Evolutionary conservation across 2,797 vertebrate genomes (phyloP).

Genomic region (Eulemur coronatus): DNA sequence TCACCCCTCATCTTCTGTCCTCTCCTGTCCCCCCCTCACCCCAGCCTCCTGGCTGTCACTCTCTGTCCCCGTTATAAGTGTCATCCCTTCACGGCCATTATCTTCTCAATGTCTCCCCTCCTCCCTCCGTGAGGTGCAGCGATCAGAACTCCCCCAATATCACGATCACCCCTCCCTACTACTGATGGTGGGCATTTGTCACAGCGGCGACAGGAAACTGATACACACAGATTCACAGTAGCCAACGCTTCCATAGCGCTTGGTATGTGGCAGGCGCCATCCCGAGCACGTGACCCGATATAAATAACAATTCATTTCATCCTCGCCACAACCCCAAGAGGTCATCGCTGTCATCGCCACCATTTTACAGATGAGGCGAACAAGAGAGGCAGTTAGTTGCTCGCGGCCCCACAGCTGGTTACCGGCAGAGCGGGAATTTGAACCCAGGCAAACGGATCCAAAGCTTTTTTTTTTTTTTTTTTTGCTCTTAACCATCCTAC

Average conservation of each 20-base stretch:
- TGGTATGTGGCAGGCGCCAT: neutral
- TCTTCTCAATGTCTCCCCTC: no score
- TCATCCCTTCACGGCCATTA: no score
- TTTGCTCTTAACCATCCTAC: no score
- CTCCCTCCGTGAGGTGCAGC: no score
- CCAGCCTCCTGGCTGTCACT: no score
- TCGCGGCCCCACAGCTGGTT: neutral
- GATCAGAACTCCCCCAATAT: neutral
- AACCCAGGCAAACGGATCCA: neutral
- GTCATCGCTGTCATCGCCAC: neutral
- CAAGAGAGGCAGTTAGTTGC: neutral
- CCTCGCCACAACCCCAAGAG: neutral
- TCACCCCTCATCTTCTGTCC: no score
- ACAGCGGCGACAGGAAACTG: neutral
- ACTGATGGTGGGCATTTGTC: neutral
- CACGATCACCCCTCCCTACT: neutral
- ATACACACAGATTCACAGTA: neutral
- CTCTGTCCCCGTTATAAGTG: no score
- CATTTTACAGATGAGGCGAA: neutral
- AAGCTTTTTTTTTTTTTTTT: neutral
- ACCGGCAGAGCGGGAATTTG: neutral
- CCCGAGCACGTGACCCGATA: neutral
- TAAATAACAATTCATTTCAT: neutral
- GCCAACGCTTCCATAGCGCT: neutral
- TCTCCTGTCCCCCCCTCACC: no score